Conservation (phyloP, 2,888 invertebrate species). For the Rhopalosiphum nymphaeae region DNA sequence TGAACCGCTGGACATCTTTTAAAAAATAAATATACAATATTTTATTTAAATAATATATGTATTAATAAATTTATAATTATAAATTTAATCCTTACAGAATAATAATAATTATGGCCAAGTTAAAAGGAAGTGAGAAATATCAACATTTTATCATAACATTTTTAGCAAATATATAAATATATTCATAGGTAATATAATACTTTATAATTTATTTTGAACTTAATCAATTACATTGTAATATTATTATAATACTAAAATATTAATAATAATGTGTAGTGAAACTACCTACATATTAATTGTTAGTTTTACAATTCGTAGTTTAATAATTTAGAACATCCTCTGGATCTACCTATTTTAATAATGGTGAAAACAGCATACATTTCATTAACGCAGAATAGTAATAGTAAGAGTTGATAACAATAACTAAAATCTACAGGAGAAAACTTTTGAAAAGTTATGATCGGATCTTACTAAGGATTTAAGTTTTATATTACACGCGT, state of each 20-base stretch:
- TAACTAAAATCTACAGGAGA: background rate
- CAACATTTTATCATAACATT: background rate
- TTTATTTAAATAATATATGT: background rate
- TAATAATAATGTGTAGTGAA: background rate
- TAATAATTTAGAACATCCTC: background rate
- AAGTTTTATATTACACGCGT: background rate
- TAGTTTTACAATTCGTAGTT: background rate
- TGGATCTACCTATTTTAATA: background rate
- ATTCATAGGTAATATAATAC: background rate
- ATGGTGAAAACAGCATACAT: too few species aligned
- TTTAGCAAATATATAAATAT: background rate
- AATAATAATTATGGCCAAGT: background rate
- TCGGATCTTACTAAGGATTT: background rate
- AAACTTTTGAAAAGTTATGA: background rate
- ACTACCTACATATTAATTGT: background rate
- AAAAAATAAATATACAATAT: background rate
- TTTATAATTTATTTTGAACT: background rate
- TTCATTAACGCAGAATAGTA: background rate
- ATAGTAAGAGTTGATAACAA: background rate
- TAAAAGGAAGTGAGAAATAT: background rate
- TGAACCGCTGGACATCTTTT: slow-evolving; percentile 60
- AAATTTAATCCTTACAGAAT: background rate
- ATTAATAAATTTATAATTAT: background rate
- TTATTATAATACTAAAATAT: background rate
- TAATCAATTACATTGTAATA: background rate